These are phyloP conservation scores for Allobates femoralis DNA, from an alignment of 2,797 vertebrate species.

Conservation along the genomic window DNA sequence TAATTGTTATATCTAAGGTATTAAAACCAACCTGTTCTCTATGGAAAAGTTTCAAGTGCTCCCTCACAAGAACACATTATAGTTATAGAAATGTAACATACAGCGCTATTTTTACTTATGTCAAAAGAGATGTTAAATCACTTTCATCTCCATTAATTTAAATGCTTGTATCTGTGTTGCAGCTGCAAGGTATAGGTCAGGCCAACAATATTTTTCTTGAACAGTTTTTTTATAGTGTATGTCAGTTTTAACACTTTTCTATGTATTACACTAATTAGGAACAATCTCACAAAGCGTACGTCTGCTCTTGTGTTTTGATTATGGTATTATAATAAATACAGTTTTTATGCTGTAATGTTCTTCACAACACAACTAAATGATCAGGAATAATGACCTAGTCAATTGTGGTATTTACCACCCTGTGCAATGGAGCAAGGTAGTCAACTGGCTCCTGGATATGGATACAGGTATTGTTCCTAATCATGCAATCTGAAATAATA, in stretches of 20 bases:
- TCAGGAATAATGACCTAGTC: background rate
- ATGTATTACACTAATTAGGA: background rate
- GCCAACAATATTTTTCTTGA: background rate
- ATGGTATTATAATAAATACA: background rate
- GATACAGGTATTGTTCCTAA: background rate
- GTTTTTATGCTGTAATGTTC: background rate
- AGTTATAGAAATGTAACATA: background rate
- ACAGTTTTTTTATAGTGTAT: background rate
- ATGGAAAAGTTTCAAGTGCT: background rate
- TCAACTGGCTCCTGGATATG: background rate
- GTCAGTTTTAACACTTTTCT: constrained; percentile 7
- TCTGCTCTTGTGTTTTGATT: background rate
- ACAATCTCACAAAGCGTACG: background rate
- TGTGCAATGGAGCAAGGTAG: background rate
- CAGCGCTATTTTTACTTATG: background rate
- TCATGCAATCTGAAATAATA: too few species aligned
- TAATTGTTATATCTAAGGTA: background rate
- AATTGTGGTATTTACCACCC: background rate
- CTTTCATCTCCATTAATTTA: background rate
- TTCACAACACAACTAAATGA: background rate
- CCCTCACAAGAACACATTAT: background rate
- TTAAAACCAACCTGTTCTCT: background rate
- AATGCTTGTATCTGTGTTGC: background rate
- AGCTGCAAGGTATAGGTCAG: background rate
- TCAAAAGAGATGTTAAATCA: background rate